Evolutionary conservation across 2,888 invertebrate genomes (phyloP), one percentile per base, ranked within the genome.

Genomic region (Pseudolycoriella hygida): DNA sequence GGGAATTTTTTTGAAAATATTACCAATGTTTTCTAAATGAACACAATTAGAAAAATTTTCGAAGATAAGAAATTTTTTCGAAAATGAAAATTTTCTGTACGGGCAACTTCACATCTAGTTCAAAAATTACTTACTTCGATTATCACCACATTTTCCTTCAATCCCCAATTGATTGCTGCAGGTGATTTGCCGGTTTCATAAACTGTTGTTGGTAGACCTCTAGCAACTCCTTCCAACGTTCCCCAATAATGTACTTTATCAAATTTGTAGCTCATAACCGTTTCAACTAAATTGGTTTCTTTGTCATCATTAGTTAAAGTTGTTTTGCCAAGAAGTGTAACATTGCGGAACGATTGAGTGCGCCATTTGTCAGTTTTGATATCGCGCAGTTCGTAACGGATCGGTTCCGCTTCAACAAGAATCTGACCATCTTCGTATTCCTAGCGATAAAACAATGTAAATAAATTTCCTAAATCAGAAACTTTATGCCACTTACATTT

Each of bases 231-330:
- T 77, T 78, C 49, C 74, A 84, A 58, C 72, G 80, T 4, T 73
- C 87, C 87, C 86, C 86, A 88, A 57, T 80, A 80, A 49, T 81
- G 68, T 15, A 72, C 71, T 54, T 81, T 77, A 51, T 74, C 74
- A 53, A 75, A 81, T 19, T 73, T 71, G 59, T 82, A 88, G 50
- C 72, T 73, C 50, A 87, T 74, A 45, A 80, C 83, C 30, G 82
- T 76, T 49, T 80, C 83, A 40, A 82, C 77, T 10, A 73, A 71
- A 39, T 69, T 75, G 38, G 72, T 70, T 43, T 66, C 67, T 2
- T 69, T 69, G n/a, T 67, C 73, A 15, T 66, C 68, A 53, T 77
- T 77, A 47, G 63, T 64, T 44, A 77, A 56, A 45, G 57, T 53
- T 8, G 59, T 58, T 42, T 54, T 57, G 20, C 60, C 64, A 52